Percentiles rank a stretch among this genome's conserved stretches.
Conservation (phyloP, 2,113 vertebrate genomes). For the Shinisaurus crocodilurus region DNA sequence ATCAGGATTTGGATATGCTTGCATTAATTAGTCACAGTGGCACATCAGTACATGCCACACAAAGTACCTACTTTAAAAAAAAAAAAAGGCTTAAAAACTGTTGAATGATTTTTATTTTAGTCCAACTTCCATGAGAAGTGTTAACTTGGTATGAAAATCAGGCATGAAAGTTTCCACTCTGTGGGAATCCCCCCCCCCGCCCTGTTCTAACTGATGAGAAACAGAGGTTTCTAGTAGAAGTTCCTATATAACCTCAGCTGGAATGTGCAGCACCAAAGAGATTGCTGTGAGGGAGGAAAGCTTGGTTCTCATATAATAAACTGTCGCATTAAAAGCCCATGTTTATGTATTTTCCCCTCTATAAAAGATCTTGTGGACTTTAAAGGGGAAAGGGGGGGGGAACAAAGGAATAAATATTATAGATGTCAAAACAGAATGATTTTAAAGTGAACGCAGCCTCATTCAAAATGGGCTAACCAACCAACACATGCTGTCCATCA, state of each 20-base stretch:
- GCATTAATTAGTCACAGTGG: not conserved
- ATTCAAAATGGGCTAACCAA: conserved; percentile 62
- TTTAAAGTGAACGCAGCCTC: conserved; percentile 60
- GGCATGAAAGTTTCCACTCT: not conserved
- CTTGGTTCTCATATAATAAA: conserved; percentile 48
- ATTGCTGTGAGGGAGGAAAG: conserved; percentile 8
- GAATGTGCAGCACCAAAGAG: conserved; percentile 36
- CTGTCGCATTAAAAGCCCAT: conserved; percentile 44
- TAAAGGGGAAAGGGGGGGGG: conserved; percentile 28
- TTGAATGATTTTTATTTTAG: conserved; percentile 11
- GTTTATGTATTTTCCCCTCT: conserved; percentile 46
- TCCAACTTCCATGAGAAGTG: not conserved
- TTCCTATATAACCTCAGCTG: conserved; percentile 44
- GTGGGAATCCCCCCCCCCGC: not conserved
- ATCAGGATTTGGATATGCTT: not conserved
- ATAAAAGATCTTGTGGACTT: conserved; percentile 46
- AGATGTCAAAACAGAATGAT: conserved; percentile 52
- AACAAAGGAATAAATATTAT: conserved; percentile 48
- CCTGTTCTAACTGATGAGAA: conserved; percentile 11
- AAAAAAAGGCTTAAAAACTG: conserved; percentile 1
- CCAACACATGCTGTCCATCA: conserved; percentile 63
- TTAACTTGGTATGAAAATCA: conserved; percentile 33
- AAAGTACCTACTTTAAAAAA: conserved; percentile 4
- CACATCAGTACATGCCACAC: not conserved
- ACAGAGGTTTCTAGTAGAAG: conserved; percentile 12